phyloP scores from a whole-genome alignment of 2,797 vertebrate species.

The Myiotriccus ornatus region DNA sequence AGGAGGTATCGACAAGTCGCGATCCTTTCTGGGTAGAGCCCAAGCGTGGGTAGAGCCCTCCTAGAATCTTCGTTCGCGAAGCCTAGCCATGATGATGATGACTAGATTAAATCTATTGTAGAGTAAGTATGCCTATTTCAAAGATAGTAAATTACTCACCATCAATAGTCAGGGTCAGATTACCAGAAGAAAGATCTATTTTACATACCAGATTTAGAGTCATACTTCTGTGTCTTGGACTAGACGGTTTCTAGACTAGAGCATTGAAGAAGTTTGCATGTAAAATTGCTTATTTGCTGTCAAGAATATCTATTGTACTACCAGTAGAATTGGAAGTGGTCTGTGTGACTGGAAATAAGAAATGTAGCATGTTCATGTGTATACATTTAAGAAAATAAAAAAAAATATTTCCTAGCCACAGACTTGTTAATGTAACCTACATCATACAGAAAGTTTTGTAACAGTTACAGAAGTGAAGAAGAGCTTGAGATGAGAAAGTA shows the following conservation, averaged over 20 bases:
- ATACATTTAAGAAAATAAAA: not conserved
- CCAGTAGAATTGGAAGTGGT: not conserved
- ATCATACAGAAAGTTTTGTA: not conserved
- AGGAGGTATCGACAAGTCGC: no score
- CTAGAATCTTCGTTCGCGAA: no score
- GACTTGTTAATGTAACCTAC: not conserved
- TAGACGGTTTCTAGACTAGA: not conserved
- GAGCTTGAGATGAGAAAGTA: not conserved
- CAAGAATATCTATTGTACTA: not conserved
- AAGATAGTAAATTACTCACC: not conserved
- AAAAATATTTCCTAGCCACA: not conserved
- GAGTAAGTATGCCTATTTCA: not conserved
- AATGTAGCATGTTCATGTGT: rapidly evolving
- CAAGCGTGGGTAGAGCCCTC: no score
- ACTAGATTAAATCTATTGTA: not conserved
- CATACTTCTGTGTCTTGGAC: not conserved
- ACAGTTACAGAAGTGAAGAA: not conserved
- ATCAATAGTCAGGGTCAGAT: not conserved
- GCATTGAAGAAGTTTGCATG: not conserved
- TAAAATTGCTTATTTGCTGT: not conserved
- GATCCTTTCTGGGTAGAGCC: no score
- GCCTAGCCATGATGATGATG: no score
- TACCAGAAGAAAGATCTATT: not conserved
- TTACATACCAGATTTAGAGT: not conserved
- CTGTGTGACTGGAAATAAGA: not conserved